These are phyloP conservation scores for Procambarus clarkii DNA, from an alignment of 1,140 invertebrate genomes.

Conservation along the genomic window DNA sequence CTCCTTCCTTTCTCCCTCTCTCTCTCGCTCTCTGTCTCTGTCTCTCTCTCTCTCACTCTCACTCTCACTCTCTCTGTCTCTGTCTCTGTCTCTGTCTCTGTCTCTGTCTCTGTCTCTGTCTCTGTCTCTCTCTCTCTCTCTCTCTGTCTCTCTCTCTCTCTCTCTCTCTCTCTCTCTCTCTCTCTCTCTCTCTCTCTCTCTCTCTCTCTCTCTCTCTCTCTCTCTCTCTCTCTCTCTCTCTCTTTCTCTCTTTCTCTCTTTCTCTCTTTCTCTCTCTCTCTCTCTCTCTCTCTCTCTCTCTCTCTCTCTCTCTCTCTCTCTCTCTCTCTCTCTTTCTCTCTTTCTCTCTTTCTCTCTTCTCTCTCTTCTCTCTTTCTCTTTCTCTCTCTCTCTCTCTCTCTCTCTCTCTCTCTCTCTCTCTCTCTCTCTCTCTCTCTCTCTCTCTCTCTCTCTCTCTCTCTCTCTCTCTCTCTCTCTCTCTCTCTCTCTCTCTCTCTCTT, in stretches of 20 bases:
- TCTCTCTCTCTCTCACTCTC: neutral
- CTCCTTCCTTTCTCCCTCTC: neutral
- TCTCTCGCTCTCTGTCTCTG: neutral
- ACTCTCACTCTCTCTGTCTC: neutral
- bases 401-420: too few species aligned
- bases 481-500: neutral
- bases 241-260: neutral
- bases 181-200: neutral
- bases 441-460: too few species aligned
- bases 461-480: too few species aligned
- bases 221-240: neutral
- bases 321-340: neutral
- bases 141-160: neutral
- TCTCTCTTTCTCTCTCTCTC: neutral
- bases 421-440: too few species aligned
- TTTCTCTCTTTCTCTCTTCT: neutral
- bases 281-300: neutral
- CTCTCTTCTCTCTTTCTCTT: neutral
- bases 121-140: neutral
- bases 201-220: too few species aligned
- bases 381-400: too few species aligned
- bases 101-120: neutral
- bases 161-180: neutral
- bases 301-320: neutral
- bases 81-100: neutral